phyloP scores from a whole-genome alignment of 1,140 invertebrate species.

The Ceratitis capitata region DNA sequence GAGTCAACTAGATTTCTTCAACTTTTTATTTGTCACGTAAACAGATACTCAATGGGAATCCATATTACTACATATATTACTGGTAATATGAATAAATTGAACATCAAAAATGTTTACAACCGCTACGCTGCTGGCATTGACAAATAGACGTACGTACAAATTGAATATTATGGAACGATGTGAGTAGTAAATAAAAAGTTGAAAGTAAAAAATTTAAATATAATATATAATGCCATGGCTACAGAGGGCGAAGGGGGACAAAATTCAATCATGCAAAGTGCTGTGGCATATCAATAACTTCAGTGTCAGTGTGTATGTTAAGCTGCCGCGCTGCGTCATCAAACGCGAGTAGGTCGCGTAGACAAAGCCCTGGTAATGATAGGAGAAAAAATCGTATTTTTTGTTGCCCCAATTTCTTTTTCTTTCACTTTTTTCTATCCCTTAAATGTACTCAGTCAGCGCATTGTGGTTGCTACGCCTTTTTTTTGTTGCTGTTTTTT shows the following conservation, averaged over 20 bases:
- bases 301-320: neutral
- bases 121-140: conserved; percentile 24
- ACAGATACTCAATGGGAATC: neutral
- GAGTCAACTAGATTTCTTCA: neutral
- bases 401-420: neutral
- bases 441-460: too few species aligned
- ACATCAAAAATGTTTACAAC: conserved; percentile 32
- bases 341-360: neutral
- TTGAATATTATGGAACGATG: neutral
- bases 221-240: neutral
- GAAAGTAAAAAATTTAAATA: conserved; percentile 8
- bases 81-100: conserved; percentile 24
- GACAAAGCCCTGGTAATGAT: neutral
- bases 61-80: neutral
- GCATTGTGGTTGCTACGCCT: neutral
- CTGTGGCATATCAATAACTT: neutral
- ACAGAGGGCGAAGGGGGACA: neutral
- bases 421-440: neutral
- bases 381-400: neutral
- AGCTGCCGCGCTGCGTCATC: neutral
- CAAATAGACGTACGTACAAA: neutral
- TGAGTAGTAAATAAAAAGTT: conserved; percentile 8
- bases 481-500: too few species aligned
- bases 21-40: conserved; percentile 11
- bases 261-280: conserved; percentile 44